Evolutionary conservation across 2,113 vertebrate genomes (phyloP), one percentile per base, ranked within the genome.

Genomic region (Sitta europaea): DNA sequence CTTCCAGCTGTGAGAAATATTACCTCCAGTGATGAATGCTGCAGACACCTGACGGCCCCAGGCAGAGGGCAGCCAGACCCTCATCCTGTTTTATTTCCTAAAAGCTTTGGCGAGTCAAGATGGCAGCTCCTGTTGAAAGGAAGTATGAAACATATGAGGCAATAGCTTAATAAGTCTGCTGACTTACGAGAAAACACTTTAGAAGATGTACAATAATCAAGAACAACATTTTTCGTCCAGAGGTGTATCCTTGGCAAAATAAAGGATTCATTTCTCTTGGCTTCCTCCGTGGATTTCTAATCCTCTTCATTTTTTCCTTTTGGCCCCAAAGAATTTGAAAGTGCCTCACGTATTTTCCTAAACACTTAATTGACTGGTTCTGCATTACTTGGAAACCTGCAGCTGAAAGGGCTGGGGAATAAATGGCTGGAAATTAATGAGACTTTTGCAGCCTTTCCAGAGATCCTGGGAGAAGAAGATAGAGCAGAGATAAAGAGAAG

Each of bases 111-210:
- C 63, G 58, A 59, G 55, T 61, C 45, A 62, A 40, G 66, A 13
- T 11, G 28, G 14, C 9, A 65, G 14, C 3, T 67, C 27, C 23
- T 59, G 61, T 13, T 75, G 54, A 75, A 94, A 67, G 12, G 4
- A 10, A 1, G 3, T 9, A 35, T 38, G 45, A 54, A 81, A 54
- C 5, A 45, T 45, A 0, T 29, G 22, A 9, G 13, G 3, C 12
- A 48, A 19, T 22, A 51, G 5, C 23, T 79, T 79, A 31, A 22
- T 48, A 16, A 14, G 28, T 45, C 29, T 62, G 38, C 18, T 81
- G 65, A 54, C 18, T 62, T 53, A 50, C n/a, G 12, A 45, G 8
- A 58, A 91, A 78, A 62, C 5, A 29, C 4, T 55, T 71, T 20
- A 28, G 8, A 70, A 55, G 31, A n/a, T 20, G 16, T 11, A 48